phyloP scores from a whole-genome alignment of 2,113 vertebrate genomes.

The Bubalus kerabau region DNA sequence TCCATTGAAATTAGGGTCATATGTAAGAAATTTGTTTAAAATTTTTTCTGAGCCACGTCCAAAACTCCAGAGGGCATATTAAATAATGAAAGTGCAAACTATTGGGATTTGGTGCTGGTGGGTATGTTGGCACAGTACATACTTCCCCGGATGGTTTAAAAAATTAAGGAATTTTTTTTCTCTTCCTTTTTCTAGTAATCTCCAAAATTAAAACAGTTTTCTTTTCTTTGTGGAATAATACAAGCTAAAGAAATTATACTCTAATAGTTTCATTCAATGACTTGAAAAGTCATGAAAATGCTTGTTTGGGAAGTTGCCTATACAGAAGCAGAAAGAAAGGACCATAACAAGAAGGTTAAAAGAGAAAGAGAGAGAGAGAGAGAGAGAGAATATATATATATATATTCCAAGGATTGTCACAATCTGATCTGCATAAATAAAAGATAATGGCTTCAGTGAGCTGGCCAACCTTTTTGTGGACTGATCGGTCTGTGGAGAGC shows the following conservation, averaged over 20 bases:
- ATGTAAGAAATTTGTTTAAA: conserved; percentile 40
- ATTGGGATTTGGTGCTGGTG: conserved; percentile 27
- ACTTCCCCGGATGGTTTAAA: conserved; percentile 15
- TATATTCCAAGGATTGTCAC: conserved; percentile 65
- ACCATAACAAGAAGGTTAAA: conserved; percentile 24
- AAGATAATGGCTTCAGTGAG: conserved; percentile 66
- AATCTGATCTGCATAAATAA: conserved; percentile 75
- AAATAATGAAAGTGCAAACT: conserved; percentile 58
- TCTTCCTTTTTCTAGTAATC: conserved; percentile 52
- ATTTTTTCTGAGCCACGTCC: conserved; percentile 47
- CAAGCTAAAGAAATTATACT: conserved; percentile 64
- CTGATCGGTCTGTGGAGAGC: conserved; percentile 71
- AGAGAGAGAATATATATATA: not conserved
- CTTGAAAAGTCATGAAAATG: conserved; percentile 66
- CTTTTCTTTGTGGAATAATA: conserved; percentile 63
- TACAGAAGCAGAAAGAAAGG: conserved; percentile 54
- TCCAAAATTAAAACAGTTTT: conserved; percentile 72
- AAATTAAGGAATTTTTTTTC: conserved; percentile 20
- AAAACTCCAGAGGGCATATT: conserved; percentile 52
- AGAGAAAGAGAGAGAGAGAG: not conserved
- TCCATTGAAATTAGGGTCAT: conserved; percentile 45
- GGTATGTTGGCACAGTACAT: conserved; percentile 16
- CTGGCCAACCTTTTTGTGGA: conserved; percentile 57
- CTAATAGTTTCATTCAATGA: conserved; percentile 65
- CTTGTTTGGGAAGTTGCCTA: conserved; percentile 58